Percentiles rank a stretch among this genome's conserved stretches.
Conservation (phyloP, 1,140 invertebrate species). For the Hetaerina americana region DNA sequence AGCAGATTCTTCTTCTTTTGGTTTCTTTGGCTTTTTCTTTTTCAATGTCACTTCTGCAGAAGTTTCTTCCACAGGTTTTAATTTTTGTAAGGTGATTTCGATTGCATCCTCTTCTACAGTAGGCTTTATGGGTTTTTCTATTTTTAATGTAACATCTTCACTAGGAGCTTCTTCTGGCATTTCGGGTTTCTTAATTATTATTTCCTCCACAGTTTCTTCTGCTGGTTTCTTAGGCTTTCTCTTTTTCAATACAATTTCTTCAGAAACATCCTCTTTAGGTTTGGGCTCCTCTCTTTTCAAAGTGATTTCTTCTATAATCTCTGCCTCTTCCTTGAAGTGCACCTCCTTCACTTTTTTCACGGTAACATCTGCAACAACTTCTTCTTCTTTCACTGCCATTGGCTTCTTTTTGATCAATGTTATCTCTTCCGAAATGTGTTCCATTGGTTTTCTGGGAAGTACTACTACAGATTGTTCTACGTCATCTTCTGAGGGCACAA, state of each 20-base stretch:
- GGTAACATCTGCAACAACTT: slow-evolving; percentile 31
- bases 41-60: slow-evolving; percentile 23
- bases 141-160: slow-evolving; percentile 16
- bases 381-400: slow-evolving; percentile 20
- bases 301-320: slow-evolving; percentile 5
- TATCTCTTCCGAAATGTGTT: slow-evolving; percentile 7
- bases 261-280: slow-evolving; percentile 14
- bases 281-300: slow-evolving; percentile 14
- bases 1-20: slow-evolving; percentile 16
- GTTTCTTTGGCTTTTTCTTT: slow-evolving; percentile 20
- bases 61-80: slow-evolving; percentile 42
- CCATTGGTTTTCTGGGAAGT: background rate
- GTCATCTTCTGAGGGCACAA: slow-evolving; percentile 11
- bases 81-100: slow-evolving; percentile 51
- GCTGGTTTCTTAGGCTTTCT: slow-evolving; percentile 16
- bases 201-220: background rate
- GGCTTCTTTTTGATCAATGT: slow-evolving; percentile 13
- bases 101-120: slow-evolving; percentile 19
- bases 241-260: slow-evolving; percentile 18
- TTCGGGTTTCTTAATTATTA: slow-evolving; percentile 26
- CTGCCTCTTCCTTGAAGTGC: slow-evolving; percentile 8
- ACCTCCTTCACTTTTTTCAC: slow-evolving; percentile 4
- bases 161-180: slow-evolving; percentile 9
- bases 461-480: background rate
- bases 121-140: slow-evolving; percentile 15